Conservation (phyloP, 2,113 vertebrate species). For the Buteo buteo region DNA sequence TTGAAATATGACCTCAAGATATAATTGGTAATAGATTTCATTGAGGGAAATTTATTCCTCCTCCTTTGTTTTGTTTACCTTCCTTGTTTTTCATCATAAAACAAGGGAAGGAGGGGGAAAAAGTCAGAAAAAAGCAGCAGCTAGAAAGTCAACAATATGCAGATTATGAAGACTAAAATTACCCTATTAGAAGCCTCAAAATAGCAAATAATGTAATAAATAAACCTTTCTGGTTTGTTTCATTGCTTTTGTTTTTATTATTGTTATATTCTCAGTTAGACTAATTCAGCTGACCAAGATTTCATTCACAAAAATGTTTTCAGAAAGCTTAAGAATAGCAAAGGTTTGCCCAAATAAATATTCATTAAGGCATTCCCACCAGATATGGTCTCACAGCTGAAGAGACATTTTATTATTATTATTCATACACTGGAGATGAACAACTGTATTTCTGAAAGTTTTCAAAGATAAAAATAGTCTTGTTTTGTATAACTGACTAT, state of each 20-base stretch:
- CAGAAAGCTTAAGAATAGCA: background rate
- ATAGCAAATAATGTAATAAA: background rate
- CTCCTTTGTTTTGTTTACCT: background rate
- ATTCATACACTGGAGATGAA: background rate
- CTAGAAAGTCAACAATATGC: background rate
- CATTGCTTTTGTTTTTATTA: background rate
- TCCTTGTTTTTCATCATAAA: background rate
- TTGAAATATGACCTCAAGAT: background rate
- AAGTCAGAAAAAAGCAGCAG: background rate
- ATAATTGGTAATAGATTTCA: background rate
- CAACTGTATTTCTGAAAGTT: background rate
- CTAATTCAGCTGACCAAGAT: background rate
- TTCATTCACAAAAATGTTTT: background rate
- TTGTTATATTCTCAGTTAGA: background rate
- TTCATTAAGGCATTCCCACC: background rate
- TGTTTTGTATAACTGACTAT: background rate
- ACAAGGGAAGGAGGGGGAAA: accelerated
- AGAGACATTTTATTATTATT: background rate
- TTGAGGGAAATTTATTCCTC: background rate
- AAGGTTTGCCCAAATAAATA: background rate
- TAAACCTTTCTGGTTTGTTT: background rate
- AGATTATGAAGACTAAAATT: background rate
- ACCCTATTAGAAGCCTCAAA: background rate
- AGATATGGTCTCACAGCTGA: background rate
- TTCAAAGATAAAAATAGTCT: background rate